Base-by-base conservation (phyloP, 92 coral and sea anemone genomes). In the Phenganax stokvisi region DNA sequence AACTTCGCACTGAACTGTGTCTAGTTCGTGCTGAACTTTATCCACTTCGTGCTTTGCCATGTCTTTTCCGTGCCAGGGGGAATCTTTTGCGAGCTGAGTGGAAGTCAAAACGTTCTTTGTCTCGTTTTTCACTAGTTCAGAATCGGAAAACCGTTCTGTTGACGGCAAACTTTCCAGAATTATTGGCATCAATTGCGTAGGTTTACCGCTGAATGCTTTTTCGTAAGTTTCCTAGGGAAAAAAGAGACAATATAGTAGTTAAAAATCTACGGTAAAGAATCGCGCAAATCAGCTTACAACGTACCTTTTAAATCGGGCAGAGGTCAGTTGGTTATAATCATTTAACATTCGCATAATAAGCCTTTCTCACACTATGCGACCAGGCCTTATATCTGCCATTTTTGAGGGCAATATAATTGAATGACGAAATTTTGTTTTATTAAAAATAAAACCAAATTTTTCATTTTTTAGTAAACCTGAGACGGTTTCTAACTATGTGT, bases 141-240 rank as follows among this genome's bases (percentile, higher is more conserved):
- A 37, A 37, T 37, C 5, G 47, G 47, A 37, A 37, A 37, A 37
- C 47, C 47, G 47, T 54, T 6, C 59, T 15, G 16, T n/a, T 54
- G 51, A 12, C 8, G 28, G 20, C 44, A 60, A 10, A 55, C 10
- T 27, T 75, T 75, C 80, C 1, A 65, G 6, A 55, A 56, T 51
- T 54, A 54, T 16, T 53, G 56, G 10, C 51, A 60, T 16, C 25
- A 16, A 8, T 31, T 55, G 80, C 25, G 20, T 3, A 29, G 65
- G 30, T 75, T 27, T 75, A 27, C 47, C 47, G 47, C 54, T 60
- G 3, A 27, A 61, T 6, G 60, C 10, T 10, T 58, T 57, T 13
- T 76, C 69, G 15, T 76, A 76, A 15, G 57, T 28, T 9, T 58
- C 70, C 81, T 76, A 20, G 25, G 44, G 20, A 58, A 57, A 16